Evolutionary conservation across 2,113 vertebrate species (phyloP).

Genomic region (Laticauda colubrina): DNA sequence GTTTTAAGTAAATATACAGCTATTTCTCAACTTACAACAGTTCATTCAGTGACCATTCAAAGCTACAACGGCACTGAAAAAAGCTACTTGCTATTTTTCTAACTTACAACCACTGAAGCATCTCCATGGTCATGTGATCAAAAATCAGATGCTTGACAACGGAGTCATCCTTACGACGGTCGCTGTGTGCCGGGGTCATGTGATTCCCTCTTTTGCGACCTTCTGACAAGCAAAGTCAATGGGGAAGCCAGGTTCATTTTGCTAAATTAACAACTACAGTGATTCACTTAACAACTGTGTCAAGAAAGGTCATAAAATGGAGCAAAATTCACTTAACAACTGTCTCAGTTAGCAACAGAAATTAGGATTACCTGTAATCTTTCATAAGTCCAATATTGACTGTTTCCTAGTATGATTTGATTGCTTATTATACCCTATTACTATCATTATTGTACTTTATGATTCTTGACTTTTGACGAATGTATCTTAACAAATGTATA

Average conservation of each 20-base stretch:
- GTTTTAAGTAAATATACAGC: not conserved
- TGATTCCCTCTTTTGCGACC: not conserved
- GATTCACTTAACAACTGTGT: not conserved
- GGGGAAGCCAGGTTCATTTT: not conserved
- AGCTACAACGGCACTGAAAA: not conserved
- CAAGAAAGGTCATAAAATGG: not conserved
- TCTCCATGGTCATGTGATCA: too few species aligned
- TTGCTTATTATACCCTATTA: too few species aligned
- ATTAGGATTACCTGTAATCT: not conserved
- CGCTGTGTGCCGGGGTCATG: too few species aligned
- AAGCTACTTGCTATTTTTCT: not conserved
- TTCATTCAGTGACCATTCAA: not conserved
- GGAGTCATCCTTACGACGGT: too few species aligned
- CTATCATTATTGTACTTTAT: too few species aligned
- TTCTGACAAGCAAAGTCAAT: not conserved
- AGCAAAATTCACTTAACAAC: not conserved
- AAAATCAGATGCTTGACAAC: not conserved
- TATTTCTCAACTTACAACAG: not conserved
- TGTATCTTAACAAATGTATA: too few species aligned
- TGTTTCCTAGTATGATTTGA: too few species aligned
- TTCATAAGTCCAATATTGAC: not conserved
- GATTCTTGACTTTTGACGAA: too few species aligned
- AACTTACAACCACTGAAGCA: not conserved
- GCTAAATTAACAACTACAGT: not conserved
- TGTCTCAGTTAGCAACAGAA: not conserved